Evolutionary conservation across 2,888 invertebrate genomes (phyloP).

Genomic region (Chalcis sispes): DNA sequence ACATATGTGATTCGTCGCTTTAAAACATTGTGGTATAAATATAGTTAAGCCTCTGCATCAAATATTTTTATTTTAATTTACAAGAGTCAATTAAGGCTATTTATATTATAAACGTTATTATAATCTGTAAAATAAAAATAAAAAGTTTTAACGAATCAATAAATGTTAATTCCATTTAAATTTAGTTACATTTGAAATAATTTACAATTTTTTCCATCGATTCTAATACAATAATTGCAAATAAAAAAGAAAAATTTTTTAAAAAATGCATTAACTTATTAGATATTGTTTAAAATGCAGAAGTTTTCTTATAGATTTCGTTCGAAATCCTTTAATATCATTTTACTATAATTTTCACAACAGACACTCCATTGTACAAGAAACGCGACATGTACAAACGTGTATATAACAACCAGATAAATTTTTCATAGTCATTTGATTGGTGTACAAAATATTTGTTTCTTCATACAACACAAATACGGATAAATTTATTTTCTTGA

Average conservation of each 20-base stretch:
- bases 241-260: conserved; percentile 19
- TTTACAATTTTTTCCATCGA: no score
- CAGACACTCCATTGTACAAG: conserved; percentile 7
- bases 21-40: no score
- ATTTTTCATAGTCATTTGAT: not conserved
- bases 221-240: conserved; percentile 15
- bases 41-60: no score
- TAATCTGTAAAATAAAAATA: no score
- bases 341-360: conserved; percentile 25
- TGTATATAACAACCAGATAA: conserved; percentile 21
- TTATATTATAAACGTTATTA: no score
- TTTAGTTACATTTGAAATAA: no score
- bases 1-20: no score
- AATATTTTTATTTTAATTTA: no score
- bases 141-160: no score
- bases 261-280: conserved; percentile 2
- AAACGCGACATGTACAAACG: conserved; percentile 24
- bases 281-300: conserved; percentile 41
- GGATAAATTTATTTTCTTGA: not conserved
- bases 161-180: no score
- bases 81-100: no score
- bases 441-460: conserved; percentile 5
- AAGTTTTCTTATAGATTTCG: conserved; percentile 42
- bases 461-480: no score
- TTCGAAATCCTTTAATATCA: conserved; percentile 19